These are phyloP conservation scores for Pachyuromys duprasi DNA, from an alignment of 2,797 vertebrate species.

Conservation along the genomic window DNA sequence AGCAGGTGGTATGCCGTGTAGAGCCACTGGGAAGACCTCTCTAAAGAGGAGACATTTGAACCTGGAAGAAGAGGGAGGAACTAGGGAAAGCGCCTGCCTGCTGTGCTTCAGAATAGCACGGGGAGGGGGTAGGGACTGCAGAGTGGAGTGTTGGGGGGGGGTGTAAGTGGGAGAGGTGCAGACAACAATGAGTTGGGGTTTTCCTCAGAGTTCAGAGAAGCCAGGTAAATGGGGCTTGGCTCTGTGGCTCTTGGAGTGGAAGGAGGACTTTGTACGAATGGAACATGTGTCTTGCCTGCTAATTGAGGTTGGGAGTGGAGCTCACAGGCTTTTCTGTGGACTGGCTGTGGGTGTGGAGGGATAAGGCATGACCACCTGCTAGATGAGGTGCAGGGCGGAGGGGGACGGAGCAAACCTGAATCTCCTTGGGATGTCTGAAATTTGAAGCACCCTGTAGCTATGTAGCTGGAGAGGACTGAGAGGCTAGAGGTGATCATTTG, in stretches of 20 bases:
- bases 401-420: neutral
- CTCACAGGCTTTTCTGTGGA: neutral
- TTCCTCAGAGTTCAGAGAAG: neutral
- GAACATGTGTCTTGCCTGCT: neutral
- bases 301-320: neutral
- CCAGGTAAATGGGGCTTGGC: neutral
- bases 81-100: too few species aligned
- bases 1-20: neutral
- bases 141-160: neutral
- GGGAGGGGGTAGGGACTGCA: neutral
- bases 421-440: neutral
- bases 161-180: accelerated
- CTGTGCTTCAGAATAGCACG: neutral
- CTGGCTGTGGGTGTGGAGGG: neutral
- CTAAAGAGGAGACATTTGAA: constrained; percentile 24
- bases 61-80: neutral
- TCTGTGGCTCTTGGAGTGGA: neutral
- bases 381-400: neutral
- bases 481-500: neutral
- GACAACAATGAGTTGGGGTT: neutral
- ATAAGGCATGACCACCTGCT: too few species aligned
- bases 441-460: neutral
- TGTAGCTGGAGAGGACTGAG: neutral
- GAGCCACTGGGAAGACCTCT: neutral
- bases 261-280: neutral